These are phyloP conservation scores for Pangasianodon gigas DNA, from an alignment of 2,113 vertebrate genomes.

Conservation along the genomic window DNA sequence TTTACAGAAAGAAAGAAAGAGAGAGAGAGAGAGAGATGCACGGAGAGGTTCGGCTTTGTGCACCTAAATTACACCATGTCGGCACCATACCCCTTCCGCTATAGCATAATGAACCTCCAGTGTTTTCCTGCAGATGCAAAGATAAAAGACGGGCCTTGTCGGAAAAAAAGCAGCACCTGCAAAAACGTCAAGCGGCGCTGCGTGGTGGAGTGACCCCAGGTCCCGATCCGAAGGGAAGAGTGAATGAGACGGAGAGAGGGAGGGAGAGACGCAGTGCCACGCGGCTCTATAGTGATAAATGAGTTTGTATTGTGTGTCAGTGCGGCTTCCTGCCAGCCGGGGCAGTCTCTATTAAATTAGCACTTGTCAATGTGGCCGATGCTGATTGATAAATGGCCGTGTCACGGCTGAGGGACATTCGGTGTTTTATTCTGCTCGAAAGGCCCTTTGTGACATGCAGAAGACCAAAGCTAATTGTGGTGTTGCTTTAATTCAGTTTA, in stretches of 20 bases:
- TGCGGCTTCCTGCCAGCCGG: constrained; percentile 91
- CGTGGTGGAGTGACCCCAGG: constrained; percentile 42
- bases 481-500: constrained; percentile 55
- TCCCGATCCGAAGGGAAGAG: constrained; percentile 65
- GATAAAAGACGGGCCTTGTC: constrained; percentile 28
- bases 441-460: constrained; percentile 54
- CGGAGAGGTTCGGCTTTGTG: constrained; percentile 13
- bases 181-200: constrained; percentile 22
- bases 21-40: not conserved
- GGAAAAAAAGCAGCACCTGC: constrained; percentile 41
- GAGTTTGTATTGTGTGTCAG: constrained; percentile 96
- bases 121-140: constrained; percentile 27
- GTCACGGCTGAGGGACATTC: constrained; percentile 86
- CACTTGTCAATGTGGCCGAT: constrained; percentile 96
- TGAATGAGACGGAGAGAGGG: constrained; percentile 74
- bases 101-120: constrained; percentile 16
- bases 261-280: constrained; percentile 77
- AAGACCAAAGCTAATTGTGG: constrained; percentile 50
- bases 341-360: constrained; percentile 97
- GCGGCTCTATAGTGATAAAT: constrained; percentile 85
- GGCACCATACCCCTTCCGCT: constrained; percentile 27
- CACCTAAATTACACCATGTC: constrained; percentile 23
- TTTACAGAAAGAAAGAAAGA: constrained; percentile 5
- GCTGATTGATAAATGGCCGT: constrained; percentile 95
- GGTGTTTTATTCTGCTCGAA: constrained; percentile 82